Evolutionary conservation across 2,888 invertebrate species (phyloP), one percentile per base, ranked within the genome.

Genomic region (Barypeithes pellucidus): DNA sequence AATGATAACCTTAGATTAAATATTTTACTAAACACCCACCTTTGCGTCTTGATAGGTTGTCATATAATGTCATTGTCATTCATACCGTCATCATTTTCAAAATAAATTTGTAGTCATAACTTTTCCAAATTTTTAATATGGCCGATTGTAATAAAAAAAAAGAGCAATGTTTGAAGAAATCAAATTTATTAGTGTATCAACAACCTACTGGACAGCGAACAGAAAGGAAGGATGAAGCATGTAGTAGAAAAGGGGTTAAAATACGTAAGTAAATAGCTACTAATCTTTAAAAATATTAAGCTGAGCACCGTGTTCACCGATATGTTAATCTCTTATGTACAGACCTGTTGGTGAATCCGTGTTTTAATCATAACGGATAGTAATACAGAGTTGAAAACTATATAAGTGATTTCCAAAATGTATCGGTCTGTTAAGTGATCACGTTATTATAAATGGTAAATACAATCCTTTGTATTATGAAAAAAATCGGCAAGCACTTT

Each of bases 81-180:
- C 54, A 57, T 57, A 9, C 12, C 1, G n/a, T 29, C 33, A 11
- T 29, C 24, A 57, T 16, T 43, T 24, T 36, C 11, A 57, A 33
- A 16, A 57, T 33, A 43, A 43, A 29, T 57, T 29, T 20, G 8
- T 11, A 24, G n/a, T 57, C 33, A 29, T 8, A 57, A 9, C 9
- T 33, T 57, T 18, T 79, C 45, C 82, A 83, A 62, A 84, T 84
- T 65, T 43, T 39, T n/a, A 69, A 39, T 39, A 69, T 69, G 69
- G 29, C 41, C 9, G 54, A 43, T n/a, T n/a, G n/a, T 24, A 41
- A 29, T 18, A 84, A 83, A 77, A 78, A 84, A 65, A 82, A 84
- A 0, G 81, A 83, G 20, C 82, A 82, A 69, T 79, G 81, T 67
- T 57, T 77, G 20, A 80, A 78, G 60, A 82, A 82, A 67, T 78